Percentiles rank a stretch among this genome's conserved stretches.
phyloP scores from a whole-genome alignment of 2,797 vertebrate genomes.

The Sebastes goodei region DNA sequence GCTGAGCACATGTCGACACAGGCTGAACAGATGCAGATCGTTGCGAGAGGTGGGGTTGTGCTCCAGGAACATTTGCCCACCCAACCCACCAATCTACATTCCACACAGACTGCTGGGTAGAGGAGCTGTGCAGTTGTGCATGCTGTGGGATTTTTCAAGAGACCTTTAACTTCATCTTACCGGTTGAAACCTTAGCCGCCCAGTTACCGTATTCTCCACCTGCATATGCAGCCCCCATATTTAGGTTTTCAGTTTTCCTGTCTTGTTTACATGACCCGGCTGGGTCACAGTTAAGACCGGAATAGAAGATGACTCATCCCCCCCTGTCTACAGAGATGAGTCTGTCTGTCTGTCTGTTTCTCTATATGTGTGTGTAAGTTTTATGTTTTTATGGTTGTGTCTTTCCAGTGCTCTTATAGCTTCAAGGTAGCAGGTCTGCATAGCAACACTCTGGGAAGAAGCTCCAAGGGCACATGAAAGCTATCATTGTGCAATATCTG shows the following conservation, averaged over 20 bases:
- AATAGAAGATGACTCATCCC: slow-evolving; percentile 74
- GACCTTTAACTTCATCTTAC: slow-evolving; percentile 23
- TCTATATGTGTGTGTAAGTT: slow-evolving; percentile 25
- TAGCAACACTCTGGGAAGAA: slow-evolving; percentile 50
- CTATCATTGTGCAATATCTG: slow-evolving; percentile 27
- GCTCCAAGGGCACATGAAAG: slow-evolving; percentile 8
- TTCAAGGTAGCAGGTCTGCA: slow-evolving; percentile 53
- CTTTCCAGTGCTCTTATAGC: slow-evolving; percentile 45
- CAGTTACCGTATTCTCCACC: slow-evolving; percentile 21
- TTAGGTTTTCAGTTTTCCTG: slow-evolving; percentile 59
- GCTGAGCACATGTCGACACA: slow-evolving; percentile 75
- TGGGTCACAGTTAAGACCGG: slow-evolving; percentile 56
- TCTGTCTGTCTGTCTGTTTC: slow-evolving; percentile 55
- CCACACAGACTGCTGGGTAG: slow-evolving; percentile 52
- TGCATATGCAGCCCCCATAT: slow-evolving; percentile 39
- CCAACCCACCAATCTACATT: slow-evolving; percentile 78
- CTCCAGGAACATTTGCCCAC: slow-evolving; percentile 71
- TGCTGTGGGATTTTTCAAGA: not conserved
- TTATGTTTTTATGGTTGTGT: slow-evolving; percentile 46
- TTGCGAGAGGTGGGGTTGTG: slow-evolving; percentile 72
- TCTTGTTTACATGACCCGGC: slow-evolving; percentile 72
- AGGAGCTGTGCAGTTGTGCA: slow-evolving; percentile 5
- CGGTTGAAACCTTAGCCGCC: slow-evolving; percentile 19
- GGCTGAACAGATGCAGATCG: slow-evolving; percentile 71
- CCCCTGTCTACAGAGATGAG: slow-evolving; percentile 53